Evolutionary conservation across 2,888 invertebrate species (phyloP).

Genomic region (Lamproptera curius): DNA sequence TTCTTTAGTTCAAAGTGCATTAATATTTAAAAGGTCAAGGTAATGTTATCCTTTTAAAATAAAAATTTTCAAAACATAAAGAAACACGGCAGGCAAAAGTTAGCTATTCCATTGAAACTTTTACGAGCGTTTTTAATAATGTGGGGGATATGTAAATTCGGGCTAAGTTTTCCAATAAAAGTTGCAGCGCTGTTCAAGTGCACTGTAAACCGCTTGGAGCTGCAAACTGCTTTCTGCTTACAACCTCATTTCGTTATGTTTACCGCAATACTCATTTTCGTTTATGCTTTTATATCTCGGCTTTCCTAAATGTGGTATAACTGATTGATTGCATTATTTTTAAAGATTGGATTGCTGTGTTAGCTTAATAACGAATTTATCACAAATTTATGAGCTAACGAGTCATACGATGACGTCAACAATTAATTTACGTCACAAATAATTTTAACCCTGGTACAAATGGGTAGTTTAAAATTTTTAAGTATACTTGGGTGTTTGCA

Average conservation of each 20-base stretch:
- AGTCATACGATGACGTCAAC: no score
- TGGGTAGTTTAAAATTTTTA: no score
- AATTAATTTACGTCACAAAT: no score
- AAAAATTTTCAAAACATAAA: no score
- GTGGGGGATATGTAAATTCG: conserved; percentile 69
- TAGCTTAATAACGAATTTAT: no score
- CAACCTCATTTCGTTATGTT: conserved; percentile 22
- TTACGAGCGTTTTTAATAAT: conserved; percentile 68
- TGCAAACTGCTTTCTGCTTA: conserved; percentile 32
- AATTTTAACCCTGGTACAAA: no score
- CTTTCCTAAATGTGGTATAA: not conserved
- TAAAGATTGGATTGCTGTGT: no score
- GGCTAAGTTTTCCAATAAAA: conserved; percentile 72
- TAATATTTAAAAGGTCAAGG: no score
- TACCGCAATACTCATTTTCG: conserved; percentile 1
- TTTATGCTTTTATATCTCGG: not conserved
- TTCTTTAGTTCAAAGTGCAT: no score
- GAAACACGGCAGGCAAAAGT: conserved; percentile 16
- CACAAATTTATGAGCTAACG: no score
- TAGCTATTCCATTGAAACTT: conserved; percentile 33
- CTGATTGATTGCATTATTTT: not conserved
- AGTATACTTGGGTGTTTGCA: no score
- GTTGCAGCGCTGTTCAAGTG: conserved; percentile 53
- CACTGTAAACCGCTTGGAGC: conserved; percentile 31
- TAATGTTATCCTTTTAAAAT: no score